These are phyloP conservation scores for Uropetala carovei DNA, from an alignment of 2,888 invertebrate species.

Conservation along the genomic window DNA sequence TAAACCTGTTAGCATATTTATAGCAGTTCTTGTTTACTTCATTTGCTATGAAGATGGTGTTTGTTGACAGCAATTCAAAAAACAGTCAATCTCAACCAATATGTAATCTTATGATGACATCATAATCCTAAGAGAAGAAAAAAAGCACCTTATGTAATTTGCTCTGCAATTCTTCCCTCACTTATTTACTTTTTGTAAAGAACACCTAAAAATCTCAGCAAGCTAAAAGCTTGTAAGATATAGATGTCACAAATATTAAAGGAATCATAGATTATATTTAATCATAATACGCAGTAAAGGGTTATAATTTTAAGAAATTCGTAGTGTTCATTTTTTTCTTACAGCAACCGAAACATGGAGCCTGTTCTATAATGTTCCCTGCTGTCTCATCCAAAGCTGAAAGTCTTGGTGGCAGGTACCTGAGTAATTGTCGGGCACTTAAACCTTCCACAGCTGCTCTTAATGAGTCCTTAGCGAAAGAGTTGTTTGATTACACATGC, in stretches of 20 bases:
- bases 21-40: too few relatives aligned
- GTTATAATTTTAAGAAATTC: background rate
- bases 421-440: slow-evolving; percentile 83
- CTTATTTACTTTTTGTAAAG: too few relatives aligned
- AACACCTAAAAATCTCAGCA: too few relatives aligned
- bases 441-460: slow-evolving; percentile 37
- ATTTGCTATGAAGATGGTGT: too few relatives aligned
- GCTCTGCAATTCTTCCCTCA: too few relatives aligned
- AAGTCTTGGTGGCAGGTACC: slow-evolving; percentile 87
- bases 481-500: slow-evolving; percentile 42
- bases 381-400: slow-evolving; percentile 86
- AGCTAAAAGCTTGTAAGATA: too few relatives aligned
- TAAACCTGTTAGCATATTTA: too few relatives aligned
- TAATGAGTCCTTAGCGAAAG: slow-evolving; percentile 28
- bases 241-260: background rate
- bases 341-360: slow-evolving; percentile 87
- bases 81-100: too few relatives aligned
- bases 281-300: background rate
- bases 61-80: too few relatives aligned
- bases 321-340: slow-evolving; percentile 70
- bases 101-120: too few relatives aligned
- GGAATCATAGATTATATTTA: background rate
- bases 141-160: too few relatives aligned
- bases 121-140: too few relatives aligned
- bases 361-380: slow-evolving; percentile 85